A percentile compares a stretch with the other conserved stretches of the same genome.
phyloP scores from a whole-genome alignment of 2,888 invertebrate species.

The Phoronis australis region DNA sequence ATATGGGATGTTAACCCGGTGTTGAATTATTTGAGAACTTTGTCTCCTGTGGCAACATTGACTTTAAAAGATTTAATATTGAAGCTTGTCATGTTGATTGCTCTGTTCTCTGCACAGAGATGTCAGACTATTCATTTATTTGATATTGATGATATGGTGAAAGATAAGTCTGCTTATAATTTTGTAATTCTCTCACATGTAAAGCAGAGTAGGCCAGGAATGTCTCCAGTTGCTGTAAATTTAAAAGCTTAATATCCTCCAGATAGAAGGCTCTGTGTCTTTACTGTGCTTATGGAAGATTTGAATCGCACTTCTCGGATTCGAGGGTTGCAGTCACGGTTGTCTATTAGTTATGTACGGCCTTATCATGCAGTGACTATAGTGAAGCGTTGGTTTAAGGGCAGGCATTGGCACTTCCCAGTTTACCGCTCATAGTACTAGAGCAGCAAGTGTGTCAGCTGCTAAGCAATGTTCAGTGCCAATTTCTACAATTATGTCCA shows the following conservation, averaged over 20 bases:
- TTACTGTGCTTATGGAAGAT: conserved; percentile 1
- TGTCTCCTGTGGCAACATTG: neutral
- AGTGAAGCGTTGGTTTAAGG: conserved; percentile 5
- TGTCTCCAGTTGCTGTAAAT: neutral
- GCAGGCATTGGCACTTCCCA: conserved; percentile 6
- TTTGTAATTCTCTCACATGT: neutral
- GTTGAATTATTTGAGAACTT: neutral
- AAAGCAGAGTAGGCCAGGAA: conserved; percentile 2
- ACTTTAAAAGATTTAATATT: neutral
- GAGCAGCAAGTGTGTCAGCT: conserved; percentile 9
- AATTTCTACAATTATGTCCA: conserved; percentile 5
- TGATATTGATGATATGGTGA: neutral
- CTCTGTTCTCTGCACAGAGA: neutral
- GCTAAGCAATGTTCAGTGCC: conserved; percentile 2
- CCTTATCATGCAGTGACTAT: conserved; percentile 7
- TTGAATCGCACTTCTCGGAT: conserved; percentile 1
- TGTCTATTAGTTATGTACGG: conserved; percentile 8
- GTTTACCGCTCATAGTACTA: conserved; percentile 6
- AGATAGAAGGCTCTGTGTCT: conserved; percentile 3
- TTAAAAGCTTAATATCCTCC: neutral
- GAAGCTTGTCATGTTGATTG: neutral
- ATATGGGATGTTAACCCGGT: neutral
- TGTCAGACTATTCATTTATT: neutral
- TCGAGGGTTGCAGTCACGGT: neutral
- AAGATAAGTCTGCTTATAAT: neutral